Evolutionary conservation across 2,888 invertebrate species (phyloP), one percentile per base, ranked within the genome.

Genomic region (Oscheius onirici): DNA sequence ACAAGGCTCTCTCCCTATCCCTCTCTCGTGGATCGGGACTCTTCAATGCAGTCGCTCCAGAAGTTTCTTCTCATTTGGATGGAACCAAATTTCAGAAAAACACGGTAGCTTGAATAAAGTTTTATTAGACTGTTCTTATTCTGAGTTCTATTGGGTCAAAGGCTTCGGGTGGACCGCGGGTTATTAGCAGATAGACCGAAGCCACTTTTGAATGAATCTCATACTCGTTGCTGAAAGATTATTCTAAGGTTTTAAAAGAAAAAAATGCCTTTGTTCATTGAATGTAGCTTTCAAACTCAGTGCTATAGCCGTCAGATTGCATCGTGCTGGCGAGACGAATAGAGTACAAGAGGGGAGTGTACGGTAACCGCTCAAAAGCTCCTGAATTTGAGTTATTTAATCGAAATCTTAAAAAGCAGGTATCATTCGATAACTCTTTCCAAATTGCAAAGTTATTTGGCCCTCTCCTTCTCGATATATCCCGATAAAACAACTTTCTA

Each of bases 11-110:
- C 11, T 26, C n/a, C 3, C 49, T 63, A 17, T 6, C 46, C n/a
- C 24, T 46, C 28, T 13, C 46, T 24, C 28, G 63, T 44, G 44
- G 46, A 52, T 26, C 46, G 5, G 63, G 63, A n/a, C n/a, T 63
- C 1, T 63, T 28, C 28, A 63, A 63, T 20, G 46, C 22, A 6
- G 41, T 40, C 13, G 43, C n/a, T 2, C n/a, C 26, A 5, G 63
- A 28, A 22, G 28, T 28, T 2, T n/a, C 15, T 26, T 63, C 63
- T 34, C 63, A 63, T 46, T 28, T 63, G 10, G 63, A 63, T 49
- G 63, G 63, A 2, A 46, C 26, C 24, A 63, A 63, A 26, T 49
- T 49, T 26, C 49, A 58, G 22, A 20, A 1, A 22, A 17, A 5
- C 22, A 22, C 13, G 6, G n/a, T 52, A 52, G 34, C 34, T 52